A percentile compares a stretch with the other conserved stretches of the same genome.
Conservation (phyloP, 2,797 vertebrate genomes). For the Takifugu ocellatus region DNA sequence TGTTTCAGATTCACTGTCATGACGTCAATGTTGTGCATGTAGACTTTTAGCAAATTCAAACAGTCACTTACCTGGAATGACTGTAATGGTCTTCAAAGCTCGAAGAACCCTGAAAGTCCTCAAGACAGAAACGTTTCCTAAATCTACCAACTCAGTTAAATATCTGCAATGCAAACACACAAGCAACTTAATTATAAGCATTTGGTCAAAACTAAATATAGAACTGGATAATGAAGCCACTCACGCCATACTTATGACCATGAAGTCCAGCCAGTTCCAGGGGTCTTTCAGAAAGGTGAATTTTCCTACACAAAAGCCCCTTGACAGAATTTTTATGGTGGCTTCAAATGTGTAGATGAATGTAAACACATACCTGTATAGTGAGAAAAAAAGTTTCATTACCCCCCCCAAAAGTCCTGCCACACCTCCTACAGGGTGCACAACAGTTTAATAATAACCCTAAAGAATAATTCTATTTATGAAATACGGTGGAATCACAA, state of each 20-base stretch:
- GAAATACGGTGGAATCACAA: too few relatives aligned
- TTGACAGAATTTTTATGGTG: slow-evolving; percentile 84
- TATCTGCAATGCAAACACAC: slow-evolving; percentile 70
- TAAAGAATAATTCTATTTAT: too few relatives aligned
- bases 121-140: slow-evolving; percentile 92
- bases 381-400: neutral
- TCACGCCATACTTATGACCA: slow-evolving; percentile 98
- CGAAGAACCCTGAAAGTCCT: slow-evolving; percentile 95
- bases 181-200: neutral
- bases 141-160: slow-evolving; percentile 89
- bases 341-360: slow-evolving; percentile 95
- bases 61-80: slow-evolving; percentile 85
- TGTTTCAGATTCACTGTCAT: neutral
- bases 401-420: too few relatives aligned
- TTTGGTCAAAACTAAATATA: too few relatives aligned
- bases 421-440: too few relatives aligned
- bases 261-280: slow-evolving; percentile 99
- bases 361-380: slow-evolving; percentile 86
- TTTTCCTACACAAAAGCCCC: slow-evolving; percentile 87
- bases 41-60: neutral
- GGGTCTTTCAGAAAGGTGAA: slow-evolving; percentile 96
- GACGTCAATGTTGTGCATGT: neutral
- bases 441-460: too few relatives aligned
- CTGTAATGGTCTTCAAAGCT: slow-evolving; percentile 94
- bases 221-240: neutral